These are phyloP conservation scores for Formica aserva DNA, from an alignment of 2,888 invertebrate species.

Conservation along the genomic window DNA sequence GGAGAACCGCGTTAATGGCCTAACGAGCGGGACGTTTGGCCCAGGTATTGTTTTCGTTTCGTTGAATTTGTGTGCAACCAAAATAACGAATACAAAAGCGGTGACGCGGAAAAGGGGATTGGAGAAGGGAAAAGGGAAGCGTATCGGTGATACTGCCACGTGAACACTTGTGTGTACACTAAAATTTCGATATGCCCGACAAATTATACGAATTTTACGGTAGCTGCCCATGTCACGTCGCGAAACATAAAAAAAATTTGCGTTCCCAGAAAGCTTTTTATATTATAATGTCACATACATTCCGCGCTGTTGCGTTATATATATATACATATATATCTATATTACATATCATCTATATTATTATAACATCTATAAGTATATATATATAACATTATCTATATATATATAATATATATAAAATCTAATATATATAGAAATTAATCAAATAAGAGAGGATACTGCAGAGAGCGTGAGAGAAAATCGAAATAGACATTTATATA, in stretches of 20 bases:
- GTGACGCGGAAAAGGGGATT: neutral
- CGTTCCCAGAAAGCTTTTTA: neutral
- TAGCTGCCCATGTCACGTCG: neutral
- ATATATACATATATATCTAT: neutral
- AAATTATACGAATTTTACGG: slow-evolving; percentile 35
- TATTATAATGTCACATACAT: neutral
- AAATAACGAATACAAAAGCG: slow-evolving; percentile 39
- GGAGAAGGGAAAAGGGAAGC: neutral
- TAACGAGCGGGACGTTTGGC: slow-evolving; percentile 41
- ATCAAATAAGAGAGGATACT: neutral
- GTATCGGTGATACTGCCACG: slow-evolving; percentile 15
- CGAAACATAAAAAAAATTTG: slow-evolving; percentile 11
- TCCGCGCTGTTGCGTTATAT: neutral
- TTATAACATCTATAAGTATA: no score
- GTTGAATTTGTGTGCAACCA: slow-evolving; percentile 43
- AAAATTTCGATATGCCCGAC: slow-evolving; percentile 44
- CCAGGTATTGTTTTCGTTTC: slow-evolving; percentile 53
- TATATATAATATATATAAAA: neutral
- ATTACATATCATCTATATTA: neutral
- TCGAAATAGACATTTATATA: neutral
- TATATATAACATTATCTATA: neutral
- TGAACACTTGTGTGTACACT: slow-evolving; percentile 19
- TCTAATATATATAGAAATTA: neutral
- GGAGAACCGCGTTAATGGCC: slow-evolving; percentile 49
- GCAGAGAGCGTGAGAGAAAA: neutral